A percentile compares a stretch with the other conserved stretches of the same genome.
Evolutionary conservation across 53 echinoderm and acorn worm species (phyloP).

Genomic region (Pentamera pediparva): DNA sequence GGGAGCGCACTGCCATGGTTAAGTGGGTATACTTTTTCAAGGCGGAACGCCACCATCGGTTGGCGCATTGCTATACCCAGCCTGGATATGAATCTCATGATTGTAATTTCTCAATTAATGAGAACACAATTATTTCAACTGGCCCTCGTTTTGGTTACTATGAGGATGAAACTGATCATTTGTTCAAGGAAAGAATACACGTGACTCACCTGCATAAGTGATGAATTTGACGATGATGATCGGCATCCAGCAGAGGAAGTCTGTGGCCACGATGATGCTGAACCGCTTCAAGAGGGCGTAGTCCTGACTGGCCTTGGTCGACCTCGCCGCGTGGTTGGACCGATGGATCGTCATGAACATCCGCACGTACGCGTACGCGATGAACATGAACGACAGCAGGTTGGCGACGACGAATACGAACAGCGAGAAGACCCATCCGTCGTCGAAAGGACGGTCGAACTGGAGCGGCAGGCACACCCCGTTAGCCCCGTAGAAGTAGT

Average conservation of each 20-base stretch:
- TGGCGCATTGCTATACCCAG: too few relatives aligned
- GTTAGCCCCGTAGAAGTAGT: conserved; percentile 91
- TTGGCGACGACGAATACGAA: conserved; percentile 85
- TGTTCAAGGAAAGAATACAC: neutral
- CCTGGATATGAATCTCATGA: too few relatives aligned
- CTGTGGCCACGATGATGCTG: conserved; percentile 84
- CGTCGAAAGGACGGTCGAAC: conserved; percentile 80
- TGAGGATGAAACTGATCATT: too few relatives aligned
- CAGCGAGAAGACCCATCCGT: conserved; percentile 94
- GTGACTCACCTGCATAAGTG: conserved; percentile 69
- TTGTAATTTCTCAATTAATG: too few relatives aligned
- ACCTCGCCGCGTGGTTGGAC: conserved; percentile 71
- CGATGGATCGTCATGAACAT: conserved; percentile 82
- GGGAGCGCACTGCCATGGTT: too few relatives aligned
- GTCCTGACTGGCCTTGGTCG: conserved; percentile 93
- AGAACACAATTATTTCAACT: too few relatives aligned
- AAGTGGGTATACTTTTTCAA: too few relatives aligned
- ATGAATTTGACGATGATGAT: conserved; percentile 86
- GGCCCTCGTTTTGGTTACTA: too few relatives aligned
- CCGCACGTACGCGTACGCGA: conserved; percentile 81
- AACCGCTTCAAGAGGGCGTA: conserved; percentile 82
- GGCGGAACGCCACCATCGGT: too few relatives aligned
- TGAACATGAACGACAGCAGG: conserved; percentile 80
- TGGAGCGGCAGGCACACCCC: conserved; percentile 95
- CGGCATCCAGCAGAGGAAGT: conserved; percentile 98